Base-by-base conservation (phyloP, 92 coral and sea anemone species). In the Palythoa caribaeorum region DNA sequence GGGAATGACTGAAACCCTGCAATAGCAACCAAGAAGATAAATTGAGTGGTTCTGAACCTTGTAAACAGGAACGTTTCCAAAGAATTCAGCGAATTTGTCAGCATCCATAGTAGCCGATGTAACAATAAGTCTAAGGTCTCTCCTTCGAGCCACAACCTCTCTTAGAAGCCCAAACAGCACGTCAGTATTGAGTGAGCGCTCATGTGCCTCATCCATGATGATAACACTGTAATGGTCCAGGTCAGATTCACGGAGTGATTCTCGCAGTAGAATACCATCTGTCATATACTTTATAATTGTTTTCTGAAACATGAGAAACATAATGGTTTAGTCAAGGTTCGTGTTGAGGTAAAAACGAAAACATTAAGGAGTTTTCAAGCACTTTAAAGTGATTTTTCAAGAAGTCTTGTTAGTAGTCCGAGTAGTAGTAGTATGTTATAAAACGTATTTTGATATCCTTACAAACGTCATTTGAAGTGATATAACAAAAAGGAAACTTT, bases 61-160 rank as follows among this genome's bases (percentile, higher is more conserved):
- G 66, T 88, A 97, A 9, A 93, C 96, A 10, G 99, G 99, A 38
- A 96, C 97, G 62, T 97, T 97, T 9, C 99, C 99, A 85, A 97
- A 97, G 91, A 97, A 97, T 69, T 92, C 98, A n/a, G 99, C 98
- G 90, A 97, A 97, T 89, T 97, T 97, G 76, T 95, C 90, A 38
- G 99, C 98, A 71, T 97, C 97, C 99, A 97, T 97, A 17, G 99
- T 97, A 16, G 99, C 99, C 19, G 99, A 97, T 1, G 99, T 97
- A 35, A 97, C 98, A 5, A 97, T 92, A 70, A 97, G 95, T 77
- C 95, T 97, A 73, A 97, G 89, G 70, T 97, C 99, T 83, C 99
- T 50, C 35, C 39, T 38, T 28, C 80, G 53, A 6, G 40, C 50
- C 44, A 62, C 50, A 70, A 97, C 99, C 95, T 97, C 99, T 94